phyloP scores from a whole-genome alignment of 2,113 vertebrate genomes.

The Dromaius novaehollandiae region DNA sequence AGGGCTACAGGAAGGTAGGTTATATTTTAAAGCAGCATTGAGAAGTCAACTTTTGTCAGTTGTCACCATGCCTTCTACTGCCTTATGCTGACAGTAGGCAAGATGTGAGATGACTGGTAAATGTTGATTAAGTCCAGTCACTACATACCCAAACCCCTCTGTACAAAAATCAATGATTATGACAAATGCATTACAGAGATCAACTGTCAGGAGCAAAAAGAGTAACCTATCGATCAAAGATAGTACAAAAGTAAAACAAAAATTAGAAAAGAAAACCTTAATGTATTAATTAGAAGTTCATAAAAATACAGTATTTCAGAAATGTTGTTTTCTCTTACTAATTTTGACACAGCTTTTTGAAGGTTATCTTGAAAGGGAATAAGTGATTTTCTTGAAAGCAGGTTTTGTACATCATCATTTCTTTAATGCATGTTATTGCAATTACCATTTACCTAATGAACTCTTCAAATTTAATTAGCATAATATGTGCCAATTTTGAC shows the following conservation, averaged over 20 bases:
- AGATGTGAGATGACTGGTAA: no score
- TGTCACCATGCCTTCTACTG: background rate
- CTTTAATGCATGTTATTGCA: conserved; percentile 54
- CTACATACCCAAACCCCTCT: background rate
- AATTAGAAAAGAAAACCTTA: background rate
- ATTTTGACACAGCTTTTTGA: conserved; percentile 4
- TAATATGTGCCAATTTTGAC: conserved; percentile 51
- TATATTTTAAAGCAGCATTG: background rate
- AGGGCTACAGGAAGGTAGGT: background rate
- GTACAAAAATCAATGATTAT: background rate
- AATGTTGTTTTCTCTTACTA: background rate
- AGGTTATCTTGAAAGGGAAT: conserved; percentile 42
- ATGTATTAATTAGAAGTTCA: background rate
- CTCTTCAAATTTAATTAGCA: conserved; percentile 66
- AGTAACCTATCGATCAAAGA: no score
- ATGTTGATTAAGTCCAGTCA: fast-evolving
- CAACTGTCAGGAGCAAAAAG: background rate
- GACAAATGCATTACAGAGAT: background rate
- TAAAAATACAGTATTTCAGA: background rate
- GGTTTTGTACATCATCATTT: conserved; percentile 52
- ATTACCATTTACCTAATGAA: conserved; percentile 77
- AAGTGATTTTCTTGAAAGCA: conserved; percentile 49
- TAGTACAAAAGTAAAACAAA: fast-evolving
- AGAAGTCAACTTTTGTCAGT: fast-evolving
- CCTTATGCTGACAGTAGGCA: background rate